Evolutionary conservation across 2,888 invertebrate species (phyloP), one percentile per base, ranked within the genome.

Genomic region (Platerodrilus igneus): DNA sequence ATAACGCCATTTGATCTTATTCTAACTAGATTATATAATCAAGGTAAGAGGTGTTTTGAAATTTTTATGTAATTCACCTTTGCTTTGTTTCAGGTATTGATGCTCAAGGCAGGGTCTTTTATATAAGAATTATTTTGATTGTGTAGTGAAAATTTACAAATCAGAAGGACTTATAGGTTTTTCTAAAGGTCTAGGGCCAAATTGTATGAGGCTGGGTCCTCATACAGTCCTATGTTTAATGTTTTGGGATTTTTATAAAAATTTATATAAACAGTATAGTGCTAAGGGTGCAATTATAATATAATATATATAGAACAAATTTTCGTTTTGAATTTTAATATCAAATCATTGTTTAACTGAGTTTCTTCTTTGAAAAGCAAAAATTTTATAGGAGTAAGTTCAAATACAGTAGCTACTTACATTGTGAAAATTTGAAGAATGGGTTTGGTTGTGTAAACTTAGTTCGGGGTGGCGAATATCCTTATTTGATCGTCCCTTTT

Each of bases 1-100:
- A 86, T 91, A 77, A 88, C 90, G 38, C 93, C 92, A 0, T 83
- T 92, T 59, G 92, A 93, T 66, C 84, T 91, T 18, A 75, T 86
- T 50, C 79, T 88, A 27, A 88, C 90, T n/a, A 75, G 92, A 49
- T 74, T 92, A 42, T 92, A 89, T 62, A 92, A 92, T 69, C 91
- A 92, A 79, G 85, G 86, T 80, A 73, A 64, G 64, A 27, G 22
- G 13, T 17, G 9, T 9, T 22, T 27, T 7, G 9, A 14, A 19
- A 11, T 20, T 35, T 15, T 36, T 26, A 22, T 27, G 11, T 18
- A 3, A n/a, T 3, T 10, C 30, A 21, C 31, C 27, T 49, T 47
- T 35, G 31, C 50, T 52, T 60, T 57, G 62, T 71, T n/a, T n/a
- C n/a, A 79, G 81, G 79, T 9, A 70, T 80, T 1, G 78, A 79